Base-by-base conservation (phyloP, 2,113 vertebrate genomes). In the Dendropsophus ebraccatus region DNA sequence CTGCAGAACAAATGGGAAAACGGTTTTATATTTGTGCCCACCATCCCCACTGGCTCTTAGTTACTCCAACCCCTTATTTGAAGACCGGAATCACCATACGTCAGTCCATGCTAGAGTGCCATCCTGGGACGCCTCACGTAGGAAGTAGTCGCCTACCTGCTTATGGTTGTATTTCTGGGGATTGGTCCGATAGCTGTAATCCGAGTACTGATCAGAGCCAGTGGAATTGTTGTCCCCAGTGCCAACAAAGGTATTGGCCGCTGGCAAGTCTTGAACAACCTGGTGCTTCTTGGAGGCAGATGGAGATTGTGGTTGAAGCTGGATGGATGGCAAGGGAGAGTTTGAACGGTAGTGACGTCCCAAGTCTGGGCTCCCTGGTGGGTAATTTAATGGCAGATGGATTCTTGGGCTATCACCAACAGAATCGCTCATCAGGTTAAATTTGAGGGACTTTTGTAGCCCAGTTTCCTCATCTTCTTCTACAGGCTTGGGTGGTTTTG, bases 151-250 rank as follows among this genome's bases (percentile, higher is more conserved):
- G 95, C 98, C 97, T 99, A 99, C 98, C 98, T 99, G 98, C 96
- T 99, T 99, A 96, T 93, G 97, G 97, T 94, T 97, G 95, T 99
- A 99, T 97, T 99, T 99, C 91, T 97, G 97, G 88, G 97, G 96
- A 88, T 98, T 98, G 94, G 97, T 96, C 94, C 97, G 97, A 96
- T 98, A 99, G 97, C 98, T 99, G 97, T 99, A 99, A 97, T 99
- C 97, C 92, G 97, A 99, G 93, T 99, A 99, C 93, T 99, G 98
- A 95, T 99, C 98, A 0, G 97, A 99, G 90, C 98, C 97, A 0
- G 97, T 98, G 17, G 98, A 99, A 91, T 96, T 98, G 95, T 95
- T 99, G 95, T 99, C 98, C 81, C 98, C 98, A 0, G 98, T 99
- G 87, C 97, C 98, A 91, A 99, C 98, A 72, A 99, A 99, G 86